Evolutionary conservation across 2,113 vertebrate species (phyloP), one percentile per base, ranked within the genome.

Genomic region (Psilopsiagon aurifrons): DNA sequence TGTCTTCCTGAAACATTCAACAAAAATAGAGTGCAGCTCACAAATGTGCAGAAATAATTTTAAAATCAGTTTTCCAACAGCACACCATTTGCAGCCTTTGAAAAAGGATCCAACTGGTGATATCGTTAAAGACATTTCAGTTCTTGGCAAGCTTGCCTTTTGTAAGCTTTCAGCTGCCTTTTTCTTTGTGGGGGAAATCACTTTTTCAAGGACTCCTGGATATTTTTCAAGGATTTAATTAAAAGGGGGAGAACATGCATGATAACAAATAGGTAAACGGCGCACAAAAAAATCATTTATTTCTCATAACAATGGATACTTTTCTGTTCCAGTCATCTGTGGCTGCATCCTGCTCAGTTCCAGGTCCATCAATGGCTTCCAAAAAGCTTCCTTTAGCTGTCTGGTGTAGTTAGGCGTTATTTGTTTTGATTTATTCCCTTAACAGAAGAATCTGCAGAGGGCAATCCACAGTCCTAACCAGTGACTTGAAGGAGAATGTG

Each of bases 1-100:
- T 93, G 19, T 71, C 69, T 88, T 83, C 39, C 52, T 88, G 22
- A 91, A 88, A 73, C 79, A 69, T 49, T 81, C 84, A 89, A 63
- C 31, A 90, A 43, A 74, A 77, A 64, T 35, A 69, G 37, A 86
- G 5, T 35, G 37, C 1, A 0, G 12, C 54, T 92, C 44, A 41
- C 43, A 84, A 82, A 82, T 81, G 14, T 59, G 44, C n/a, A 63
- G 52, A 82, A 79, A 62, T 29, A 51, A 79, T 75, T 89, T 82
- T 62, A 25, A 55, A 75, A 92, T 35, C 9, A 9, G 3, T 64
- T 90, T 91, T 84, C 68, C 47, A 55, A 13, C 17, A 37, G 80
- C 39, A n/a, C 6, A 15, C 13, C 15, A 16, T 62, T 93, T 77
- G 24, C 64, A 71, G 47, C 41, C 55, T 78, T 86, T 83, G 63